phyloP scores from a whole-genome alignment of 2,888 invertebrate species.

The Callimorpha dominula region DNA sequence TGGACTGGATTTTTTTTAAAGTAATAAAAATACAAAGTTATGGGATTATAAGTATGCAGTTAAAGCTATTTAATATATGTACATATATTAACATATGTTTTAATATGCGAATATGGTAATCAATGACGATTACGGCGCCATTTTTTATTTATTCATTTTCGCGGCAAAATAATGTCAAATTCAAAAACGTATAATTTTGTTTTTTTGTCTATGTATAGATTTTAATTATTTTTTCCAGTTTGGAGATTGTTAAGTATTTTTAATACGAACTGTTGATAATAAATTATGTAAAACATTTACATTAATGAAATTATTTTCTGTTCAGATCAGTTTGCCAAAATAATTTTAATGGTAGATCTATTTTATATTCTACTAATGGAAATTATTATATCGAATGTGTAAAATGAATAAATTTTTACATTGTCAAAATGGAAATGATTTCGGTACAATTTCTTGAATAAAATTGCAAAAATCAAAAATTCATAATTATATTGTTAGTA shows the following conservation, averaged over 20 bases:
- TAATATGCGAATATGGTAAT: constrained; percentile 15
- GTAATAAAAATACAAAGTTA: constrained; percentile 21
- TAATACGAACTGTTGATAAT: constrained; percentile 4
- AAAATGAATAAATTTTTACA: neutral
- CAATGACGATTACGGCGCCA: constrained; percentile 4
- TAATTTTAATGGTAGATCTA: neutral
- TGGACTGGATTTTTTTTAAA: constrained; percentile 12
- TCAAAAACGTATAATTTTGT: constrained; percentile 23
- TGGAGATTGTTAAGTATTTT: neutral
- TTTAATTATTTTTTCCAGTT: constrained; percentile 12
- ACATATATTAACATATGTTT: constrained; percentile 28
- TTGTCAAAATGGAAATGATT: constrained; percentile 8
- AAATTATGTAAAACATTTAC: neutral
- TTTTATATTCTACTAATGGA: neutral
- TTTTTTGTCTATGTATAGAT: neutral
- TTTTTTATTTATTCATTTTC: constrained; percentile 16
- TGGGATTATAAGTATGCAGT: constrained; percentile 15
- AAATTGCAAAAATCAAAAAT: neutral
- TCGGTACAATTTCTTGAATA: constrained; percentile 2
- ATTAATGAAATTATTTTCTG: neutral
- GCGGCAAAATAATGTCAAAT: constrained; percentile 15
- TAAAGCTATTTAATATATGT: constrained; percentile 29
- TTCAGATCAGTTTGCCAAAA: constrained; percentile 3
- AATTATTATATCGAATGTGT: neutral
- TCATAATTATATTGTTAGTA: neutral